Evolutionary conservation across 2,797 vertebrate genomes (phyloP).

Genomic region (Halcyon leucocephala): DNA sequence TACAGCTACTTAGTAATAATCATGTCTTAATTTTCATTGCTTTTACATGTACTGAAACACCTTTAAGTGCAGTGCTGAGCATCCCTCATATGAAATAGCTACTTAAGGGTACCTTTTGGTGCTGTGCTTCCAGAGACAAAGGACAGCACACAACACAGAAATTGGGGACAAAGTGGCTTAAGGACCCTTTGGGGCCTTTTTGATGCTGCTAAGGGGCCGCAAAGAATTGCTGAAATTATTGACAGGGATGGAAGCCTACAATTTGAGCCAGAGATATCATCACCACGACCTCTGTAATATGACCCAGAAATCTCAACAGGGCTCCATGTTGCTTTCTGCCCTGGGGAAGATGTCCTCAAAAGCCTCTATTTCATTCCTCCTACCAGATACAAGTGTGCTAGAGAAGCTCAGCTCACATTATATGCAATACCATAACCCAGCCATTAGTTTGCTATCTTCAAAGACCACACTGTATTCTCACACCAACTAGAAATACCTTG

Average conservation of each 20-base stretch:
- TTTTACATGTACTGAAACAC: not conserved
- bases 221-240: not conserved
- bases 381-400: not conserved
- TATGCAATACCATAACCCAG: not conserved
- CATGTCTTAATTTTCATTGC: not conserved
- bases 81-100: not conserved
- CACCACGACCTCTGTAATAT: not conserved
- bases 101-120: not conserved
- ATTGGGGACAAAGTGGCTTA: not conserved
- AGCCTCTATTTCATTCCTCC: not conserved
- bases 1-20: not conserved
- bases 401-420: not conserved
- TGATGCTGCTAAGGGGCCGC: not conserved
- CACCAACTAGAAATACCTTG: not conserved
- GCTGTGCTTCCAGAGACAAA: not conserved
- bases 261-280: not conserved
- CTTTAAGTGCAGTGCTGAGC: not conserved
- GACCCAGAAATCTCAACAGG: not conserved
- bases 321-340: not conserved
- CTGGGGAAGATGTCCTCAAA: not conserved
- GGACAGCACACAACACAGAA: not conserved
- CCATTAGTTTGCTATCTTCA: not conserved
- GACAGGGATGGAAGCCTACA: not conserved
- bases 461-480: not conserved
- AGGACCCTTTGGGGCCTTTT: not conserved